These are phyloP conservation scores for Paracyclopina nana DNA, from an alignment of 1,140 invertebrate species.

Conservation along the genomic window DNA sequence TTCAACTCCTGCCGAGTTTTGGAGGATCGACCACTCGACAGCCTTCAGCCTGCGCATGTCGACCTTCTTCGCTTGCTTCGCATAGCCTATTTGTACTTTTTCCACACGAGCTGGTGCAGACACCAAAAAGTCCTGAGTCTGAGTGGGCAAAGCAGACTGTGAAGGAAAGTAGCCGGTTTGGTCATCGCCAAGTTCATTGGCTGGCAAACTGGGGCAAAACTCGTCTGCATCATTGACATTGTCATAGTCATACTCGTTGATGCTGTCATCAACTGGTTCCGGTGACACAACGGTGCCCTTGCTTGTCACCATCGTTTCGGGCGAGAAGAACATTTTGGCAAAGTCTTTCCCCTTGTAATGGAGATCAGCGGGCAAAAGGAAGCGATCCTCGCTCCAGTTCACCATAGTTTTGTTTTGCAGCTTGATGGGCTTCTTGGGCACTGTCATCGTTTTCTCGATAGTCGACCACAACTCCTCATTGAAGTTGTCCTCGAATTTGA, in stretches of 20 bases:
- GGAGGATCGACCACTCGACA: constrained; percentile 40
- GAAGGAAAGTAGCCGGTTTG: not conserved
- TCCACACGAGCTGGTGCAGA: constrained; percentile 37
- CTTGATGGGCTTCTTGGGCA: constrained; percentile 23
- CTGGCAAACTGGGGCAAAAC: constrained; percentile 26
- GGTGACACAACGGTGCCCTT: not conserved
- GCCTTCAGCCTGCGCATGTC: constrained; percentile 54
- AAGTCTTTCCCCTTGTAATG: constrained; percentile 28
- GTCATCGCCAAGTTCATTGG: not conserved
- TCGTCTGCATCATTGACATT: constrained; percentile 30
- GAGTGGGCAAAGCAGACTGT: not conserved
- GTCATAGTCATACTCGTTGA: constrained; percentile 30
- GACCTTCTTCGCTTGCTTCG: constrained; percentile 50
- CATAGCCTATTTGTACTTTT: constrained; percentile 47
- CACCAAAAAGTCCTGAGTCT: constrained; percentile 26
- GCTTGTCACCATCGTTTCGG: not conserved
- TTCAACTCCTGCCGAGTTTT: constrained; percentile 14
- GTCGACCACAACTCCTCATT: constrained; percentile 22
- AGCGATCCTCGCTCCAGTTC: constrained; percentile 26
- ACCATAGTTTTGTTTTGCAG: constrained; percentile 27
- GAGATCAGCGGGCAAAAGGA: constrained; percentile 29
- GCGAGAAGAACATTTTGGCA: constrained; percentile 21
- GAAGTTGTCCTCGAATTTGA: constrained; percentile 23
- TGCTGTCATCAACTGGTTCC: constrained; percentile 23
- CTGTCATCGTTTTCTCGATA: constrained; percentile 24